Percentiles rank a stretch among this genome's conserved stretches.
Evolutionary conservation across 2,113 vertebrate genomes (phyloP).

Genomic region (Ptyas mucosa): DNA sequence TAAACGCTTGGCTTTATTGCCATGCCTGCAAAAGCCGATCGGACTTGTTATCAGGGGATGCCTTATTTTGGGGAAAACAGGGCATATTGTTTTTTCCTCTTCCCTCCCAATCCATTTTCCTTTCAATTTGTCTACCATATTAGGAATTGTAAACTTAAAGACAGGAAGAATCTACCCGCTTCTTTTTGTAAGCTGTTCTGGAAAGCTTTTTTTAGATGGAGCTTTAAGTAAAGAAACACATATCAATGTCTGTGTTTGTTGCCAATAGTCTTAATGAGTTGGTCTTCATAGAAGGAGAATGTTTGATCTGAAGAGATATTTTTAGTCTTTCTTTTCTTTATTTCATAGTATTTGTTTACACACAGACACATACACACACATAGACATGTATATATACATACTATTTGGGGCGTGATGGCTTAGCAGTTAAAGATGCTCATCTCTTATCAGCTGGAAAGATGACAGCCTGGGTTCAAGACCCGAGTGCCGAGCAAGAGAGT

Average conservation of each 20-base stretch:
- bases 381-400: neutral
- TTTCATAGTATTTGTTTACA: neutral
- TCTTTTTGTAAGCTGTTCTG: neutral
- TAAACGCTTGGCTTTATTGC: too few species aligned
- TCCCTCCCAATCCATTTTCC: neutral
- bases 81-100: neutral
- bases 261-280: neutral
- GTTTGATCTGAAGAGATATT: neutral
- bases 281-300: neutral
- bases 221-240: neutral
- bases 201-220: neutral
- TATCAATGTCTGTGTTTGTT: neutral
- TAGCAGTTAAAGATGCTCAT: neutral
- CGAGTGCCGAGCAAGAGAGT: neutral
- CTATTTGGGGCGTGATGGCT: neutral
- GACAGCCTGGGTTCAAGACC: neutral
- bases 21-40: too few species aligned
- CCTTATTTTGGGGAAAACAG: too few species aligned
- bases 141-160: neutral
- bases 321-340: neutral
- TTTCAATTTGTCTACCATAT: neutral
- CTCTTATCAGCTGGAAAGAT: neutral
- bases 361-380: too few species aligned
- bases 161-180: neutral
- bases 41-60: too few species aligned